phyloP scores from a whole-genome alignment of 2,888 invertebrate genomes.

The Morpho achilles region DNA sequence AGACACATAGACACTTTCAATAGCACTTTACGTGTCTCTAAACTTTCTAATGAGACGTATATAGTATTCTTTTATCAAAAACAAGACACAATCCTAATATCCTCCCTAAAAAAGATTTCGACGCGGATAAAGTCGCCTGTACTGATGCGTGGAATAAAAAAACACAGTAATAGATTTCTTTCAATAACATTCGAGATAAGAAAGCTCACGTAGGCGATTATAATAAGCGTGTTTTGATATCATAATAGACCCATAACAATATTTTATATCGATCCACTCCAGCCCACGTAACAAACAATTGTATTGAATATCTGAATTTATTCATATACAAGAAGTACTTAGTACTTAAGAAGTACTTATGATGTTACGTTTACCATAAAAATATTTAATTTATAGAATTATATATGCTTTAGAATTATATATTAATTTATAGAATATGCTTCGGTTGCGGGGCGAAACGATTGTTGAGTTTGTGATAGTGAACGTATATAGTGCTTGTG shows the following conservation, averaged over 20 bases:
- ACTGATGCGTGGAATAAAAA: constrained; percentile 2
- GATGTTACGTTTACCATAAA: too few species aligned
- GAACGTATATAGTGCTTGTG: too few species aligned
- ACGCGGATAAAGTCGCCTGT: constrained; percentile 10
- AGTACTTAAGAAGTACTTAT: too few species aligned
- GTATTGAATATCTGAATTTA: constrained; percentile 1
- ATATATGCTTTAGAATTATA: too few species aligned
- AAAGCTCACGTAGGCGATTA: constrained; percentile 12
- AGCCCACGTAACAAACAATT: constrained; percentile 11
- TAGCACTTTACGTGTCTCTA: too few species aligned
- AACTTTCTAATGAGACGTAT: too few species aligned
- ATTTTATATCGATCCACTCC: constrained; percentile 10
- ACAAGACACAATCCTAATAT: not conserved
- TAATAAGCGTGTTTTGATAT: constrained; percentile 15
- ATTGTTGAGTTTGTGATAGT: too few species aligned
- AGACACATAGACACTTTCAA: too few species aligned
- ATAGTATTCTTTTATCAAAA: not conserved
- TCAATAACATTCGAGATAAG: constrained; percentile 15
- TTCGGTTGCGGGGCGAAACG: too few species aligned
- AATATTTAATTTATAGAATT: too few species aligned
- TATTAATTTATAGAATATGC: too few species aligned
- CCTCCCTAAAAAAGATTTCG: constrained; percentile 6
- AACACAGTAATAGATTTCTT: constrained; percentile 11
- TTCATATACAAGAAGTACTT: too few species aligned
- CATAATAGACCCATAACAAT: constrained; percentile 15